Evolutionary conservation across 2,113 vertebrate species (phyloP).

Genomic region (Helogale parvula): DNA sequence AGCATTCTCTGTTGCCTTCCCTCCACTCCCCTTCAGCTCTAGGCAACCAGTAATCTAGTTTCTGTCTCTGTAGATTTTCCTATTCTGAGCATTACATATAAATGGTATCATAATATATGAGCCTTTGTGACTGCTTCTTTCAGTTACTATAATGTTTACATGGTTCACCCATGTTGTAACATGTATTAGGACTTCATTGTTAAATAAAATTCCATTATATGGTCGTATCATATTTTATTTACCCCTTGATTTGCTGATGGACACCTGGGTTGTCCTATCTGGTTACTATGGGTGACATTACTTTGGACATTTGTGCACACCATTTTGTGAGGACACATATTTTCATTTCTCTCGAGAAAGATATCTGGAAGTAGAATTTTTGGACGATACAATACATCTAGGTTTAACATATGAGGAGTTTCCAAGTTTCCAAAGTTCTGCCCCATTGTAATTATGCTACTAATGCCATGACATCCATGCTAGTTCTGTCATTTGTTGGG

Average conservation of each 20-base stretch:
- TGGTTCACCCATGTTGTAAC: background rate
- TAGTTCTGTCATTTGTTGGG: background rate
- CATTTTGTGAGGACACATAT: background rate
- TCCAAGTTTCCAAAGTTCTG: background rate
- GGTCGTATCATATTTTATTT: background rate
- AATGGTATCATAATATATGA: background rate
- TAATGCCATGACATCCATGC: accelerated
- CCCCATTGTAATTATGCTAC: background rate
- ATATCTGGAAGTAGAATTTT: background rate
- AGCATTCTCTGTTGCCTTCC: background rate
- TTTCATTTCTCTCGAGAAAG: background rate
- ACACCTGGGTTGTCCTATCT: background rate
- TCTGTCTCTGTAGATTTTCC: background rate
- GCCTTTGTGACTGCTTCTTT: background rate
- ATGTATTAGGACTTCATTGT: background rate
- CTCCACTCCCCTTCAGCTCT: background rate
- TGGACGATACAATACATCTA: background rate
- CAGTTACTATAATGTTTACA: background rate
- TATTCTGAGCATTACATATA: background rate
- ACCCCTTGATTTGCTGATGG: background rate
- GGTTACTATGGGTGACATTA: background rate
- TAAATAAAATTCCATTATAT: background rate
- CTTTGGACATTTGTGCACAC: background rate
- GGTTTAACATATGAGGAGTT: background rate
- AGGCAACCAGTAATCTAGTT: background rate